Conservation (phyloP, 2,888 invertebrate species). For the Norana najaformis region DNA sequence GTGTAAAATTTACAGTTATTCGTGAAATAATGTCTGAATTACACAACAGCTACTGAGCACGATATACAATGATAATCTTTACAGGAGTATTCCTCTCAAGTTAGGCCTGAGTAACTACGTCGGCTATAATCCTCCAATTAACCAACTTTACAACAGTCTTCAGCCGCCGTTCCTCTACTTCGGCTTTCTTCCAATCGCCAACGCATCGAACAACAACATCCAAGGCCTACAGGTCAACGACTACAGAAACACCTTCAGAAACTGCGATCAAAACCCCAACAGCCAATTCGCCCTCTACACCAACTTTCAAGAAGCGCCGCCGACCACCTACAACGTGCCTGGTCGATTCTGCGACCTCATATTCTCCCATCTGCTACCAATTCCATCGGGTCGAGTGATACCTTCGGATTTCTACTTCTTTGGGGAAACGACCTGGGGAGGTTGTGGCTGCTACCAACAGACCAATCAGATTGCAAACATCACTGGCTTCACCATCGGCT, state of each 20-base stretch:
- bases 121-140: background rate
- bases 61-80: background rate
- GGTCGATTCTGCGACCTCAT: background rate
- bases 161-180: background rate
- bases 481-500: background rate
- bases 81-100: constrained; percentile 15
- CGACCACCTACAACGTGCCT: background rate
- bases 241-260: background rate
- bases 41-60: background rate
- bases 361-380: background rate
- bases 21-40: no score
- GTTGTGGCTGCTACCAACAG: background rate
- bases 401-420: constrained; percentile 7
- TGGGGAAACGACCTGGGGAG: background rate
- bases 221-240: background rate
- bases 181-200: constrained; percentile 10
- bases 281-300: constrained; percentile 23
- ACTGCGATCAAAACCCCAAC: constrained; percentile 21
- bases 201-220: background rate
- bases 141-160: background rate
- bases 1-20: no score
- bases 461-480: background rate
- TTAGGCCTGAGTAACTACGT: background rate
- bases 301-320: background rate
- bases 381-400: background rate